phyloP scores from a whole-genome alignment of 1,140 invertebrate genomes.

The Phenacoccus solenopsis region DNA sequence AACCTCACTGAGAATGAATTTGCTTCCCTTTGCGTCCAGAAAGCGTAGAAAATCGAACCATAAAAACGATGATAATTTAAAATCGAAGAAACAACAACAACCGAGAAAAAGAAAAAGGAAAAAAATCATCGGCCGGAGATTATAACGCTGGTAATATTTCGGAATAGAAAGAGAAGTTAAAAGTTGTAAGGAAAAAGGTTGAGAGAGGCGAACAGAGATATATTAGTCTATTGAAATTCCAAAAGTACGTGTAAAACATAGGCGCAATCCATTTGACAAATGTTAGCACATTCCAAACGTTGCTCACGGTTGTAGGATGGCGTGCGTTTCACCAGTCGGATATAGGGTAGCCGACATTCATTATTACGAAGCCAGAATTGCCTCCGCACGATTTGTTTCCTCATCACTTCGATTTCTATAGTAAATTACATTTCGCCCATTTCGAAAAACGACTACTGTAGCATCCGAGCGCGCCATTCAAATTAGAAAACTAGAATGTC shows the following conservation, averaged over 20 bases:
- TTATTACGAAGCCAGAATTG: constrained; percentile 15
- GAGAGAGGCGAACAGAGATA: neutral
- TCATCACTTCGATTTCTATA: constrained; percentile 11
- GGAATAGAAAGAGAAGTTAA: neutral
- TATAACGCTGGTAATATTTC: neutral
- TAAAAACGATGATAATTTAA: too few relatives aligned
- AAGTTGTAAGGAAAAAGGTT: neutral
- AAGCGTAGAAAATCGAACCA: too few relatives aligned
- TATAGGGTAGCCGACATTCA: constrained; percentile 12
- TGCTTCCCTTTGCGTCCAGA: too few relatives aligned
- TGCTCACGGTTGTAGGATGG: neutral
- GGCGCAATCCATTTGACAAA: constrained; percentile 15
- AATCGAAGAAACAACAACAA: too few relatives aligned
- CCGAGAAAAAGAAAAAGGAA: too few relatives aligned
- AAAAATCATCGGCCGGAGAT: too few relatives aligned
- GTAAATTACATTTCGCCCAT: constrained; percentile 12
- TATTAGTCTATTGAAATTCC: constrained; percentile 18
- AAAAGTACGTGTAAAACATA: constrained; percentile 12
- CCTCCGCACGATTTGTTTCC: constrained; percentile 15
- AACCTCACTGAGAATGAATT: too few relatives aligned
- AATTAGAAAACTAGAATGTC: neutral
- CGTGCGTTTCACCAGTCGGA: constrained; percentile 12
- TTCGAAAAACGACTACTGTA: neutral
- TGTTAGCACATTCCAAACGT: constrained; percentile 16
- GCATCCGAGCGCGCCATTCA: neutral